Evolutionary conservation across 2,113 vertebrate species (phyloP).

Genomic region (Grammatotria lemairii): DNA sequence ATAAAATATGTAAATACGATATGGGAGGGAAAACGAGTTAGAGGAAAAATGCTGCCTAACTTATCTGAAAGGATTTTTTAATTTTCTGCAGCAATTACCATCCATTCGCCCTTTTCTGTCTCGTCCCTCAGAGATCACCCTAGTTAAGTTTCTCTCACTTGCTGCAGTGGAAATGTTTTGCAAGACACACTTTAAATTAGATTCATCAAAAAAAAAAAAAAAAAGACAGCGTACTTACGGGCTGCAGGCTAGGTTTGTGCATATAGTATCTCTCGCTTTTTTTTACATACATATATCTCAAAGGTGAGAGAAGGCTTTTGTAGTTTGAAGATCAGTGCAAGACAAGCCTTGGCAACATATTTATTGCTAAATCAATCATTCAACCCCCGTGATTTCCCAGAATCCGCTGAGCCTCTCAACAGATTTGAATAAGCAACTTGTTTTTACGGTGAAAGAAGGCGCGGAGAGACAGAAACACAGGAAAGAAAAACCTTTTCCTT

Average conservation of each 20-base stretch:
- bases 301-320: neutral
- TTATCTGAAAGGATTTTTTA: conserved; percentile 32
- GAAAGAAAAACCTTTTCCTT: neutral
- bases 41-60: neutral
- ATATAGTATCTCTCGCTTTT: neutral
- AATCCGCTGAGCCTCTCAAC: neutral
- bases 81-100: conserved; percentile 37
- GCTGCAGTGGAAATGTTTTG: neutral
- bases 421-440: neutral
- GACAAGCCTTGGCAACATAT: neutral
- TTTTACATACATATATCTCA: neutral
- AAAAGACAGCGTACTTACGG: neutral
- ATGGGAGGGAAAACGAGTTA: neutral
- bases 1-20: conserved; percentile 53
- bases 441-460: neutral
- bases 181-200: neutral
- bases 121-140: conserved; percentile 13
- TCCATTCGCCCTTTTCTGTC: neutral
- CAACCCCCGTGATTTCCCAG: neutral
- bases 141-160: neutral
- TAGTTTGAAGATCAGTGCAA: neutral
- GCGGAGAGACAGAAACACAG: neutral
- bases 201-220: neutral
- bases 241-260: neutral
- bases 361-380: neutral